Base-by-base conservation (phyloP, 2,888 invertebrate genomes). In the Mimas tiliae region DNA sequence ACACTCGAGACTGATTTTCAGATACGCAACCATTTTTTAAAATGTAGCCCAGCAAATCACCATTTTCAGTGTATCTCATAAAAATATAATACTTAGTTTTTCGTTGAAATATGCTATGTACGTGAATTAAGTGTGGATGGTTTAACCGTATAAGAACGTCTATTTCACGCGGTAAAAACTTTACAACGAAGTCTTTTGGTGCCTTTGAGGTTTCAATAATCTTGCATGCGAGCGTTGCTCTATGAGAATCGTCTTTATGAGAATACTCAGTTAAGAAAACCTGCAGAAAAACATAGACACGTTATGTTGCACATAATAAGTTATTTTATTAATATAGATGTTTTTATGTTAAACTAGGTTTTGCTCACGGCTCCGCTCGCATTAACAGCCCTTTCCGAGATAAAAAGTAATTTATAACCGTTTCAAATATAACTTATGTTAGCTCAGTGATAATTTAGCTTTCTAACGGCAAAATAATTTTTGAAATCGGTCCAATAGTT, bases 131-230 rank as follows among this genome's bases (percentile, higher is more conserved):
- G 78, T 97, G 96, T 0, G 97, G 96, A 83, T 98, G 98, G 76
- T 96, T 96, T 34, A 98, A 85, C 71, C 95, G 95, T 38, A 96
- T 94, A 58, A 97, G 92, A 65, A 97, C 96, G 70, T 97, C 96
- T 72, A 98, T 94, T 89, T 98, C 98, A 55, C 98, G 94, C 0
- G 97, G 97, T 68, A 98, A 89, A 86, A 98, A 98, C 84, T 97
- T 97, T 48, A 94, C 92, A 0, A 96, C 95, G 77, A 97, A 97
- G 82, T 97, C 97, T 81, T 95, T 95, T 0, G 97, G 96, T 8
- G 97, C 96, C 82, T 95, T 96, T 1, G 91, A 84, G 6, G 96
- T 95, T 82, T 97, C 96, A 62, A 97, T 95, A 65, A 96, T 90
- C 90, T 97, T 98, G 81, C 96, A 96, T 0, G 96, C 96, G 66